A percentile compares a stretch with the other conserved stretches of the same genome.
Evolutionary conservation across 2,797 vertebrate genomes (phyloP).

Genomic region (Cercopithecus neglectus): DNA sequence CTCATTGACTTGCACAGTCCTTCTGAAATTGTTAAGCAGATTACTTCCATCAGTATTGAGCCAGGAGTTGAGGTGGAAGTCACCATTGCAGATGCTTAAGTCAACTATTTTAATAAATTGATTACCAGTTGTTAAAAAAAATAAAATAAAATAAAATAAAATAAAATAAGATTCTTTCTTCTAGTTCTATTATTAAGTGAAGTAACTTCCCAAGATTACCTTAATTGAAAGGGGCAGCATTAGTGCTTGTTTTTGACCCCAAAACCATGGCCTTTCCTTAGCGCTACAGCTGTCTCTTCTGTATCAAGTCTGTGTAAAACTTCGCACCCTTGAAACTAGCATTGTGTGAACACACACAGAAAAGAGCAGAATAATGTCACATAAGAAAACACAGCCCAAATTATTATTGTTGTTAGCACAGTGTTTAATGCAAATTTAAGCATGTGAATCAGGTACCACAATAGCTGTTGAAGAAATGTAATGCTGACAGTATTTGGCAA

Average conservation of each 20-base stretch:
- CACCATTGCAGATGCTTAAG: no score
- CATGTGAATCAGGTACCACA: conserved; percentile 75
- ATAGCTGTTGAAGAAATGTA: conserved; percentile 74
- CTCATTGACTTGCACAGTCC: no score
- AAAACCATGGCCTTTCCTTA: neutral
- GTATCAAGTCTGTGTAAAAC: neutral
- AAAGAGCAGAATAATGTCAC: neutral
- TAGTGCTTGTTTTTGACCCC: neutral
- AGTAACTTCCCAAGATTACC: neutral
- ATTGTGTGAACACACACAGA: neutral
- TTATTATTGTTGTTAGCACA: neutral
- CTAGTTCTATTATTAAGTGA: neutral
- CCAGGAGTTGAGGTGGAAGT: no score
- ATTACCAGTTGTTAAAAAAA: no score
- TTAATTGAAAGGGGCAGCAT: neutral
- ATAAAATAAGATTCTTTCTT: no score
- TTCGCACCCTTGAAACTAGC: neutral
- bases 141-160: no score
- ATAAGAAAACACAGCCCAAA: neutral
- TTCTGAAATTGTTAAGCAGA: no score
- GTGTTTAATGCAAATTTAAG: conserved; percentile 61
- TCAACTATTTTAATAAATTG: no score
- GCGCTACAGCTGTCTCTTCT: neutral
- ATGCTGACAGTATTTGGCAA: conserved; percentile 81
- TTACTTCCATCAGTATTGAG: no score